These are phyloP conservation scores for Drosophila monieri DNA, from an alignment of 2,888 invertebrate genomes.

Conservation along the genomic window DNA sequence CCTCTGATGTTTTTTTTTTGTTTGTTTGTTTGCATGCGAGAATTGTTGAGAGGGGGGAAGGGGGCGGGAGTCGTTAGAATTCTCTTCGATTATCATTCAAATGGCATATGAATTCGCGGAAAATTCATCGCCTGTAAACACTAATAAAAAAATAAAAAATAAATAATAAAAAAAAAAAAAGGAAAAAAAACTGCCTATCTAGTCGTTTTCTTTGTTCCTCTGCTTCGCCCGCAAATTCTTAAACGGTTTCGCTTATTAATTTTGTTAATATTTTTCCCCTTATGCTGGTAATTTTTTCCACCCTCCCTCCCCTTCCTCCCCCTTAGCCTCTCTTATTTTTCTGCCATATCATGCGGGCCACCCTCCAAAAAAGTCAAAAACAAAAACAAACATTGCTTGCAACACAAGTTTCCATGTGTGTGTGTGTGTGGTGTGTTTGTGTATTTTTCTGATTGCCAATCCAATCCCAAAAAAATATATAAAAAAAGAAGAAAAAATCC, in stretches of 20 bases:
- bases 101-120: slow-evolving; percentile 4
- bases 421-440: slow-evolving; percentile 4
- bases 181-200: background rate
- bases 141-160: background rate
- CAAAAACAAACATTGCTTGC: slow-evolving; percentile 15
- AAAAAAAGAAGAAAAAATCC: slow-evolving; percentile 41
- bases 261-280: slow-evolving; percentile 29
- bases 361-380: slow-evolving; percentile 21
- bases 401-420: slow-evolving; percentile 14
- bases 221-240: slow-evolving; percentile 8
- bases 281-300: slow-evolving; percentile 27
- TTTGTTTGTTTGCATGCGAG: slow-evolving; percentile 23
- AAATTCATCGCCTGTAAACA: background rate
- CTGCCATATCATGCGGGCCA: slow-evolving; percentile 36
- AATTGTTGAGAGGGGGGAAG: background rate
- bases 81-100: slow-evolving; percentile 5
- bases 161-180: background rate
- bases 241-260: slow-evolving; percentile 37
- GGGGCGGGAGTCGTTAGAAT: background rate
- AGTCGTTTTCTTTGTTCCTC: slow-evolving; percentile 1
- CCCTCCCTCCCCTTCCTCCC: background rate
- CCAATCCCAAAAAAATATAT: slow-evolving; percentile 51
- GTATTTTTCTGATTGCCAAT: slow-evolving; percentile 40
- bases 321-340: slow-evolving; percentile 2
- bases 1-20: background rate